A percentile compares a stretch with the other conserved stretches of the same genome.
These are phyloP conservation scores for Caenorhabditis brenneri DNA, from an alignment of 1,140 invertebrate species.

Conservation along the genomic window DNA sequence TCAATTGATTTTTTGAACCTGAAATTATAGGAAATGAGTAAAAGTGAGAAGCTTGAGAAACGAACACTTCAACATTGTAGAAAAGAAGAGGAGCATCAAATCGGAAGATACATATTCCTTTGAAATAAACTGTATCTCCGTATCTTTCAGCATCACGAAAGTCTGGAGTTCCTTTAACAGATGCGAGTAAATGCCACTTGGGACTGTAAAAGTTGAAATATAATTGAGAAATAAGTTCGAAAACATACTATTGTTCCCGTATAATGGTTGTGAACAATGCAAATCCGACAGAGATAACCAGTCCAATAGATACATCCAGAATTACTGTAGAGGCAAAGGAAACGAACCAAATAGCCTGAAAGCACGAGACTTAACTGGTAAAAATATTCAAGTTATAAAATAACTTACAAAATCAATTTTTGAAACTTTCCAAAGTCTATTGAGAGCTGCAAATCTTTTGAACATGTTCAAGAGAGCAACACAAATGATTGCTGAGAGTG, in stretches of 20 bases:
- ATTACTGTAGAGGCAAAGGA: not conserved
- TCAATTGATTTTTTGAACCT: slow-evolving; percentile 66
- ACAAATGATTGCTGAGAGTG: slow-evolving; percentile 66
- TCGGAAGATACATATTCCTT: slow-evolving; percentile 68
- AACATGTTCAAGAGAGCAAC: slow-evolving; percentile 68
- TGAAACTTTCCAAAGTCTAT: not conserved
- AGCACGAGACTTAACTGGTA: not conserved
- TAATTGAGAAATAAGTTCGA: too few species aligned
- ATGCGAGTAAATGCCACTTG: slow-evolving; percentile 69
- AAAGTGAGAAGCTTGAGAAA: not conserved
- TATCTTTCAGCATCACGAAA: slow-evolving; percentile 68
- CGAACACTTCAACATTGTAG: slow-evolving; percentile 66
- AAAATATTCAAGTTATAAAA: not conserved
- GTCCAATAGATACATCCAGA: slow-evolving; percentile 47
- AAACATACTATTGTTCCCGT: slow-evolving; percentile 55
- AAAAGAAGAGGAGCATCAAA: slow-evolving; percentile 69
- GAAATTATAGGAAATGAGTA: not conserved
- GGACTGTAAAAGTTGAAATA: slow-evolving; percentile 58
- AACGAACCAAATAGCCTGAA: not conserved
- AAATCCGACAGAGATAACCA: slow-evolving; percentile 63
- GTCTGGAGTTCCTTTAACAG: slow-evolving; percentile 65
- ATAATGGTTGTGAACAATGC: slow-evolving; percentile 68
- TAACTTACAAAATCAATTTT: slow-evolving; percentile 20
- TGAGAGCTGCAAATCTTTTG: slow-evolving; percentile 63
- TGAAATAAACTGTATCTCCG: slow-evolving; percentile 39